Conservation (phyloP, 1,140 invertebrate genomes). For the Ostrea denselamellosa region DNA sequence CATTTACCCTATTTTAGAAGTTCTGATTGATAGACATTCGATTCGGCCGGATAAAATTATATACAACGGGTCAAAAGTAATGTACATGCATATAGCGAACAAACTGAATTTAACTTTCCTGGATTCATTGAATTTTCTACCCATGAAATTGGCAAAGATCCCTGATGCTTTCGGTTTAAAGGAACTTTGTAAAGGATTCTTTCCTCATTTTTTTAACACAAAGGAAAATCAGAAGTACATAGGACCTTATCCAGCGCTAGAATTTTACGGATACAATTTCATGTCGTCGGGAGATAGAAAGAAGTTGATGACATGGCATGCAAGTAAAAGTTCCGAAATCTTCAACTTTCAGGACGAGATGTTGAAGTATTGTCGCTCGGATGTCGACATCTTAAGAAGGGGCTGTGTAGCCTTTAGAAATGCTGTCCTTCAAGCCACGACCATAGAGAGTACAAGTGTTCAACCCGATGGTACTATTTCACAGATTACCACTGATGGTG, state of each 20-base stretch:
- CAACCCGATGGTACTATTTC: background rate
- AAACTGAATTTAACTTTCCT: no score
- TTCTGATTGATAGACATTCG: no score
- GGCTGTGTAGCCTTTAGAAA: slow-evolving; percentile 47
- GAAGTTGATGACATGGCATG: slow-evolving; percentile 53
- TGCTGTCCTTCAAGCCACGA: slow-evolving; percentile 37
- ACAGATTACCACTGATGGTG: background rate
- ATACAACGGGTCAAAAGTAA: no score
- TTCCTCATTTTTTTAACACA: slow-evolving; percentile 52
- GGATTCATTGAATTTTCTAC: no score
- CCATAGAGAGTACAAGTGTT: background rate
- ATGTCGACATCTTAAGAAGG: background rate
- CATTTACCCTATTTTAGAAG: no score
- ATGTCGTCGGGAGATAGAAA: slow-evolving; percentile 33
- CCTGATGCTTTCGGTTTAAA: no score
- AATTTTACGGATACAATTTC: slow-evolving; percentile 48
- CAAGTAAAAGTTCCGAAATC: slow-evolving; percentile 7
- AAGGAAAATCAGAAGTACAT: slow-evolving; percentile 46
- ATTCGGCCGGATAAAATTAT: no score
- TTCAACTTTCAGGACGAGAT: slow-evolving; percentile 53
- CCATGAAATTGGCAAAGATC: no score
- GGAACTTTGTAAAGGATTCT: no score
- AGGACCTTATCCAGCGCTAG: slow-evolving; percentile 35
- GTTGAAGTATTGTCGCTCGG: background rate
- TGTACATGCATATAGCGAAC: no score